Base-by-base conservation (phyloP, 2,797 vertebrate genomes). In the Spizella passerina region DNA sequence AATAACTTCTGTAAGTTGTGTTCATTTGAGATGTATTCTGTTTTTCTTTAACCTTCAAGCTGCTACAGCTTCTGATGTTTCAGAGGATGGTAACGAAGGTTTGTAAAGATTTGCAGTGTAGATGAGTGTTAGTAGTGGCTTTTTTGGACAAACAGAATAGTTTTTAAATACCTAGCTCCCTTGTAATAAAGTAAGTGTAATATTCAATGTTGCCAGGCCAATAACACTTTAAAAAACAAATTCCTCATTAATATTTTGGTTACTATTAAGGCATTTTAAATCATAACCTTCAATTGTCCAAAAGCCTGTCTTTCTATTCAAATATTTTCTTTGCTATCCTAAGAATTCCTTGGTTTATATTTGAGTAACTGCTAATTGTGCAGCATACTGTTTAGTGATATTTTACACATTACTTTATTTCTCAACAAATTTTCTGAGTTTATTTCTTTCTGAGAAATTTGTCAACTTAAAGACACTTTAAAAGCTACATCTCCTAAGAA, bases 71-170 rank as follows among this genome's bases (percentile, higher is more conserved):
- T 96, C 97, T 98, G 98, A 98, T 96, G 96, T 98, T 96, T 95
- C 95, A 96, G 97, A 97, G 97, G 98, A 98, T 96, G 89, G 97
- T 95, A 96, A 97, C n/a, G 95, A 98, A 99, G 98, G 98, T 99
- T 98, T 98, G 98, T 99, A 97, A 79, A 86, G 86, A 21, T 21
- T 93, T 93, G 89, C 77, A 61, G 77, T 87, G 79, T 90, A 94
- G 79, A 76, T 66, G 71, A 90, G 75, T 90, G 70, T 80, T 84
- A 36, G 66, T 91, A 82, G 80, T 91, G 71, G 87, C 82, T 93
- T 86, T 76, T 32, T 13, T 57, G 30, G 7, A 86, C 9, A 18
- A 59, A 64, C 27, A 78, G 26, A 63, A 59, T 32, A 46, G 26
- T 27, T 71, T 85, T 64, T 10, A 24, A 61, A 26, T 73, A 26